A percentile compares a stretch with the other conserved stretches of the same genome.
These are phyloP conservation scores for Thereva unica DNA, from an alignment of 2,888 invertebrate genomes.

Conservation along the genomic window DNA sequence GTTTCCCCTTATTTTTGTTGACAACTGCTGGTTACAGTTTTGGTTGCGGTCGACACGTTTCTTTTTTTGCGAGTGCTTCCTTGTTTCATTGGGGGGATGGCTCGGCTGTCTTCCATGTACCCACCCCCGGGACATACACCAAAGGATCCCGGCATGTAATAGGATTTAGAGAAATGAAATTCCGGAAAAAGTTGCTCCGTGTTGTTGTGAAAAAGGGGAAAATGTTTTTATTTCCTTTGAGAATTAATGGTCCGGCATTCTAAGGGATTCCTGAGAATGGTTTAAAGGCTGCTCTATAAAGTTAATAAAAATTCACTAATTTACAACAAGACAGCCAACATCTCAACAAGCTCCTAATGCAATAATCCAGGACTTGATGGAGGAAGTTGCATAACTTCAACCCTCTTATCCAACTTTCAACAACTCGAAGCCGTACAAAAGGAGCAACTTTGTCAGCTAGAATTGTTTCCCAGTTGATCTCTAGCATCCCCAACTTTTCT, in stretches of 20 bases:
- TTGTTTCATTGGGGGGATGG: constrained; percentile 15
- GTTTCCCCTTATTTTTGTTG: constrained; percentile 13
- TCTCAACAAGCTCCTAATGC: neutral
- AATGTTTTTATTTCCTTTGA: constrained; percentile 13
- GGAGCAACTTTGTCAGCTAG: constrained; percentile 11
- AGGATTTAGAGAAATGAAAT: constrained; percentile 17
- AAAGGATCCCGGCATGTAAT: constrained; percentile 12
- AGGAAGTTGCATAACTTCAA: constrained; percentile 1
- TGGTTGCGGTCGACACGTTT: neutral
- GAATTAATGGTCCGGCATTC: constrained; percentile 2
- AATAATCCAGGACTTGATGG: neutral
- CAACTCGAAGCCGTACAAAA: constrained; percentile 16
- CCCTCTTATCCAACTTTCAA: constrained; percentile 7
- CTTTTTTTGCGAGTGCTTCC: too few relatives aligned
- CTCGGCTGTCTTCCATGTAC: neutral
- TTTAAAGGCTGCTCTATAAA: constrained; percentile 12
- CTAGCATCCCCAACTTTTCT: neutral
- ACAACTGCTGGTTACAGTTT: constrained; percentile 30
- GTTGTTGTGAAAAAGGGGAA: constrained; percentile 15
- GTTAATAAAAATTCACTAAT: constrained; percentile 17
- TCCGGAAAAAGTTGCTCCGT: constrained; percentile 8
- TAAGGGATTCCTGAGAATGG: neutral
- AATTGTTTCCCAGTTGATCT: constrained; percentile 22
- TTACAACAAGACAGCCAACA: constrained; percentile 1
- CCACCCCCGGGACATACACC: neutral